Percentiles rank a stretch among this genome's conserved stretches.
Conservation (phyloP, 2,113 vertebrate species). For the Nothobranchius furzeri region DNA sequence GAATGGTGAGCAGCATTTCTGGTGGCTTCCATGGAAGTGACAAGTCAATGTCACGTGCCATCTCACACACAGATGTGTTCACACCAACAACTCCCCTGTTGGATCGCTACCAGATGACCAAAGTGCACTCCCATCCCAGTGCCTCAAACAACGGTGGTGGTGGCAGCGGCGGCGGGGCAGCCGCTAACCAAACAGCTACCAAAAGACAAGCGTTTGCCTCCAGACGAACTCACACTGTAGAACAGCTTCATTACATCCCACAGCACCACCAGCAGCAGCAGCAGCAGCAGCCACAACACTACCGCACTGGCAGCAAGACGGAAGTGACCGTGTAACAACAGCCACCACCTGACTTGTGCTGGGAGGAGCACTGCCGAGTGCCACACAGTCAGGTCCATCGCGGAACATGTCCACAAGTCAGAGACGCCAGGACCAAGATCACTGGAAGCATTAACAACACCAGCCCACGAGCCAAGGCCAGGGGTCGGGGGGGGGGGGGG, state of each 20-base stretch:
- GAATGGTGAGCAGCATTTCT: slow-evolving; percentile 70
- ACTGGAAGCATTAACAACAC: slow-evolving; percentile 68
- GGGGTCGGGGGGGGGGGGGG: slow-evolving; percentile 6
- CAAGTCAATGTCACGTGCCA: slow-evolving; percentile 89
- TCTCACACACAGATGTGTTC: slow-evolving; percentile 97
- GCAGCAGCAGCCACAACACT: slow-evolving; percentile 88
- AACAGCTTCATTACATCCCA: slow-evolving; percentile 95
- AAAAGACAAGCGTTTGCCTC: slow-evolving; percentile 98
- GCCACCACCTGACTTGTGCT: slow-evolving; percentile 17
- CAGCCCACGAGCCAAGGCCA: slow-evolving; percentile 58
- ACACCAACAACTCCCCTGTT: slow-evolving; percentile 94
- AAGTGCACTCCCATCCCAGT: slow-evolving; percentile 99
- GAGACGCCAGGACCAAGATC: slow-evolving; percentile 9
- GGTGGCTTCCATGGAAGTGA: slow-evolving; percentile 85
- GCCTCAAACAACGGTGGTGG: slow-evolving; percentile 87
- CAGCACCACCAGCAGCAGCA: slow-evolving; percentile 80
- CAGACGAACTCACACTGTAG: slow-evolving; percentile 95
- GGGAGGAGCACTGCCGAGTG: slow-evolving; percentile 10
- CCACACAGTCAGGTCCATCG: neutral
- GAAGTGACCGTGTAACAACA: slow-evolving; percentile 95
- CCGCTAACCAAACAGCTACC: slow-evolving; percentile 89
- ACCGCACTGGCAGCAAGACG: slow-evolving; percentile 97
- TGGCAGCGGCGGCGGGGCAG: slow-evolving; percentile 27
- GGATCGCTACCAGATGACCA: slow-evolving; percentile 98
- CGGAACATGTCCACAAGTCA: neutral